phyloP scores from a whole-genome alignment of 53 echinoderm and acorn worm species.

The Zoroaster sp. region DNA sequence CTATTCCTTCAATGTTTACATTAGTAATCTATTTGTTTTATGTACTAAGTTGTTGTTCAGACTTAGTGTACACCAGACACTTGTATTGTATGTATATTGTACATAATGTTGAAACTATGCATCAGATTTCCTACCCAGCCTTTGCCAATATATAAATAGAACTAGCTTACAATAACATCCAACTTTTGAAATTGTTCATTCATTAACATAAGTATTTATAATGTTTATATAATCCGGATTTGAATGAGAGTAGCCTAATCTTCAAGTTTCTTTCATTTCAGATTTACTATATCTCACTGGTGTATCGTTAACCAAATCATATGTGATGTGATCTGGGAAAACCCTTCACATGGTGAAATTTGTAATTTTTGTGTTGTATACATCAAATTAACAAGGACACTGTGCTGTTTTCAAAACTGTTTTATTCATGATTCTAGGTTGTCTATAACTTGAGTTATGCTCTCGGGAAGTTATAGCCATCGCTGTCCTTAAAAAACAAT shows the following conservation, averaged over 20 bases:
- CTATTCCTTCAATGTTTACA: no score
- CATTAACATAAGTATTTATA: neutral
- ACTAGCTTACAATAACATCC: neutral
- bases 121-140: conserved; percentile 21
- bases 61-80: neutral
- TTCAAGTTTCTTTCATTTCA: neutral
- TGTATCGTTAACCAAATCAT: neutral
- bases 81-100: neutral
- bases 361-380: no score
- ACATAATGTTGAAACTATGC: conserved; percentile 36
- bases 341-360: no score
- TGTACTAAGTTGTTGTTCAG: neutral
- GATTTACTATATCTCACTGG: neutral
- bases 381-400: no score
- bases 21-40: no score
- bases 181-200: neutral
- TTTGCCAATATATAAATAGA: conserved; percentile 21
- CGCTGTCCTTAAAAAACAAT: no score
- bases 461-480: no score
- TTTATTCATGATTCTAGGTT: no score
- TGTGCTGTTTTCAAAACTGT: no score
- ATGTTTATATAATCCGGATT: neutral
- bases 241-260: neutral
- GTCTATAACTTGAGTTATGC: no score
- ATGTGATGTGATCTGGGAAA: no score